Evolutionary conservation across 2,888 invertebrate species (phyloP), one percentile per base, ranked within the genome.

Genomic region (Papilio demoleus): DNA sequence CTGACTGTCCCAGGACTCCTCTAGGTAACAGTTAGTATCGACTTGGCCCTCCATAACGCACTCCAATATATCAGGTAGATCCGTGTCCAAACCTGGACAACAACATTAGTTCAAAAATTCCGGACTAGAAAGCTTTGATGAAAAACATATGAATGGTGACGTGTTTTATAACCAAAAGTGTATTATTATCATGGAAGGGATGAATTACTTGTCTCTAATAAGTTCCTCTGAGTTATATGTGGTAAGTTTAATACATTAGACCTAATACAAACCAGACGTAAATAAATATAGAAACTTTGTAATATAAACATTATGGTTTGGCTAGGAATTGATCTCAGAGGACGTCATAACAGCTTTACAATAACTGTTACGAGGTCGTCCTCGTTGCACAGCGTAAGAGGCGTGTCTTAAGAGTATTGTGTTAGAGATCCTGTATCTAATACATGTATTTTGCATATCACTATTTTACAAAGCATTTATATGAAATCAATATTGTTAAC

Each of bases 1-100:
- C 93, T 93, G 82, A 88, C 85, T 79, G 84, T 90, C 77, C 93
- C 93, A 85, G 81, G 93, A 88, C 86, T 94, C 85, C 85, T 94
- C 90, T 87, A 93, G 83, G 91, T 92, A 87, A 92, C 93, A 88
- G 90, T 92, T 85, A 93, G 91, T 79, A 90, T 90, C 81, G 86
- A 86, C 86, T 86, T 87, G 82, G 87, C 88, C 81, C 89, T 92
- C 85, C 85, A 90, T 77, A 88, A 93, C 92, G 81, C 86, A 84
- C 85, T 91, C 91, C 89, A 86, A 77, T 81, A 90, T 88, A 83
- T 90, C 90, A 73, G 89, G 87, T 80, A 88, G 82, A 77, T 92
- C 89, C 75, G 83, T 86, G 81, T 91, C 91, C 88, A 92, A 88
- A 92, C 90, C 92, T 92, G 80, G 84, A 89, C 84, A 91, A 89